These are phyloP conservation scores for Talpa occidentalis DNA, from an alignment of 2,113 vertebrate species.

Conservation along the genomic window DNA sequence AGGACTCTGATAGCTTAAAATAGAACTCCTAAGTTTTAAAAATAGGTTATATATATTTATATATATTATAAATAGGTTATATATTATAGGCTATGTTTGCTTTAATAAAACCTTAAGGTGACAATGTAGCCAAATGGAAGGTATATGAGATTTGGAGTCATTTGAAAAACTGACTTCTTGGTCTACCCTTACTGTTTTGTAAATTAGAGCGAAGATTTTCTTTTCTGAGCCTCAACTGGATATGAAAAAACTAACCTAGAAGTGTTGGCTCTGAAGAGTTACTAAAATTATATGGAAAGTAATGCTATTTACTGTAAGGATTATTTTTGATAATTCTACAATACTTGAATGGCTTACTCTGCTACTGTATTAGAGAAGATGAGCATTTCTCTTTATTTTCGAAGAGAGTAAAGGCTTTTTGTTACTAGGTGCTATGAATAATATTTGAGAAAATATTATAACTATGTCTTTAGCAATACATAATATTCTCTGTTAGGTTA, in stretches of 20 bases:
- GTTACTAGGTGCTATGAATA: not conserved
- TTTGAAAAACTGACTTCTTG: conserved; percentile 26
- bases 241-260: not conserved
- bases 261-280: conserved; percentile 14
- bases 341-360: not conserved
- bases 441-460: conserved; percentile 2
- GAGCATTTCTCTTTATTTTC: conserved; percentile 21
- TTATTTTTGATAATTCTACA: conserved; percentile 25
- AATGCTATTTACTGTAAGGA: not conserved
- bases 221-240: not conserved
- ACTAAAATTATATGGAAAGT: conserved; percentile 24
- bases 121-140: not conserved
- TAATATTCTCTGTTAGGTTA: conserved; percentile 27
- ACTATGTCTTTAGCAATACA: not conserved
- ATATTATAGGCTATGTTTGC: conserved; percentile 11
- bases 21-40: not conserved
- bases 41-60: not conserved
- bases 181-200: not conserved
- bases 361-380: not conserved
- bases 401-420: not conserved
- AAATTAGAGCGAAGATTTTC: not conserved
- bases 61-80: not conserved
- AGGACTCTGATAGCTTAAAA: conserved; percentile 14
- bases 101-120: conserved; percentile 9
- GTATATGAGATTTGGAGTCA: not conserved